Conservation (phyloP, 2,888 invertebrate genomes). For the Amphiduros pacificus region DNA sequence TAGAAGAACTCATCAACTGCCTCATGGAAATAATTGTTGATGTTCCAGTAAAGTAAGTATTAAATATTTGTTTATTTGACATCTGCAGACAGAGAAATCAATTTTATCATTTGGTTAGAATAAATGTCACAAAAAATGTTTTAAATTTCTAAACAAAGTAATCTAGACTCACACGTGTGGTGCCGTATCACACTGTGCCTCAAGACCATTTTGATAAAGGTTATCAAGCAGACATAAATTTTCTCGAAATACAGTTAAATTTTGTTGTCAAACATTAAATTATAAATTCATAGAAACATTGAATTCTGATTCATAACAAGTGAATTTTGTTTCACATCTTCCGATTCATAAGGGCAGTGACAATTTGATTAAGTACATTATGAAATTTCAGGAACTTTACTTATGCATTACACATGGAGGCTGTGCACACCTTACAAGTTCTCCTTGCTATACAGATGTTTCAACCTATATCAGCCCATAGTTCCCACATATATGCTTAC, state of each 20-base stretch:
- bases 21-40: constrained; percentile 80
- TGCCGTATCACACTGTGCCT: too few relatives aligned
- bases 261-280: background rate
- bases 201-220: too few relatives aligned
- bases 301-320: background rate
- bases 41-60: constrained; percentile 76
- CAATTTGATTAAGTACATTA: too few relatives aligned
- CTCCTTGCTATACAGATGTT: constrained; percentile 82
- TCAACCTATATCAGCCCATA: constrained; percentile 68
- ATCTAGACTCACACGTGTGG: too few relatives aligned
- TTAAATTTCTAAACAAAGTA: too few relatives aligned
- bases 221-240: too few relatives aligned
- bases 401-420: constrained; percentile 68
- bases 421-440: constrained; percentile 82
- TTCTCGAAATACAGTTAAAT: background rate
- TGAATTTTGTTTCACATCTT: too few relatives aligned
- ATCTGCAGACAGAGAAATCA: background rate
- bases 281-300: background rate
- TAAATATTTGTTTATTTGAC: too few relatives aligned
- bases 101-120: background rate
- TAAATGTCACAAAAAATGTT: too few relatives aligned
- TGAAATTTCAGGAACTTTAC: constrained; percentile 51
- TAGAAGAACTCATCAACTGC: constrained; percentile 76
- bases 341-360: too few relatives aligned
- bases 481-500: constrained; percentile 71